These are phyloP conservation scores for Eudemis profundana DNA, from an alignment of 2,888 invertebrate species.

Conservation along the genomic window DNA sequence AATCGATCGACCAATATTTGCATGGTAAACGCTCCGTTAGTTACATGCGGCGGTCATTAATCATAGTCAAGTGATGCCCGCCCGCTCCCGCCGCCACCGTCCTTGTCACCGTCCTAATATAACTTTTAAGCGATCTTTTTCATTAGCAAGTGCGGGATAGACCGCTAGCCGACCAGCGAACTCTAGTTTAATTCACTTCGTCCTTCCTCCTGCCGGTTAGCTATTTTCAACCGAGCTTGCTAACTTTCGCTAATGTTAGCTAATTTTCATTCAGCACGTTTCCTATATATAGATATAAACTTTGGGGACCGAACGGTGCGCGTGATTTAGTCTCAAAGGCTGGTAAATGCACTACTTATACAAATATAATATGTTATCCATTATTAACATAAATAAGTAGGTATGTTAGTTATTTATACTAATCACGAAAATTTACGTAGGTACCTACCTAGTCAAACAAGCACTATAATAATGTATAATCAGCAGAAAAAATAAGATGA, in stretches of 20 bases:
- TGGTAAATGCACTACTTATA: too few relatives aligned
- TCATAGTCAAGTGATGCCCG: constrained; percentile 50
- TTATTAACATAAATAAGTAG: too few relatives aligned
- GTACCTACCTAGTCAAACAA: too few relatives aligned
- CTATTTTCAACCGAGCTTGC: constrained; percentile 51
- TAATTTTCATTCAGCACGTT: constrained; percentile 19
- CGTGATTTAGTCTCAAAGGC: background rate
- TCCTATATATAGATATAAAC: background rate
- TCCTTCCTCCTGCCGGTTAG: constrained; percentile 50
- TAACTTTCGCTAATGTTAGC: constrained; percentile 45
- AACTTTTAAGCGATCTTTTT: constrained; percentile 64
- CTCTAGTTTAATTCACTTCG: constrained; percentile 62
- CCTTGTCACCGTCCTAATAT: constrained; percentile 49
- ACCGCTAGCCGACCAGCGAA: constrained; percentile 54
- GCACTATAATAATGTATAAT: background rate
- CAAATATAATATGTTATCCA: too few relatives aligned
- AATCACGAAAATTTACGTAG: too few relatives aligned
- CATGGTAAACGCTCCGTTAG: constrained; percentile 49
- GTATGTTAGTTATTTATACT: too few relatives aligned
- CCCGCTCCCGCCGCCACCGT: constrained; percentile 32
- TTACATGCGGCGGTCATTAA: constrained; percentile 59
- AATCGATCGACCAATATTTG: constrained; percentile 59
- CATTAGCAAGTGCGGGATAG: constrained; percentile 59
- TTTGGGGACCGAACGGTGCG: background rate
- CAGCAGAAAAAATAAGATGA: background rate